These are phyloP conservation scores for Rhinoraja longicauda DNA, from an alignment of 2,797 vertebrate species.

Conservation along the genomic window DNA sequence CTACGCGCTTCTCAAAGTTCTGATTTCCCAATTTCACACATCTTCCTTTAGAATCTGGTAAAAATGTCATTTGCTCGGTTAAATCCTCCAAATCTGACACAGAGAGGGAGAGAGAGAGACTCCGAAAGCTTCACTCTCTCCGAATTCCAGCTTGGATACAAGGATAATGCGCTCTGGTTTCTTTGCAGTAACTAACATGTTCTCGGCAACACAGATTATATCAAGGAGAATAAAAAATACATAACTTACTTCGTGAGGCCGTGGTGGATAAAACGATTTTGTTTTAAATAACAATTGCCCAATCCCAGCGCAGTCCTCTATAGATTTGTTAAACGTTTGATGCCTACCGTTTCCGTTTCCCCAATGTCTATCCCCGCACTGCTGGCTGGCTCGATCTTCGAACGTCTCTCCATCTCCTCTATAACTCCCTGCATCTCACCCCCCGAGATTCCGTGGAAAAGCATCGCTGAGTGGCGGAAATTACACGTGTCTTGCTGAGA, in stretches of 20 bases:
- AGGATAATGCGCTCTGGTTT: not conserved
- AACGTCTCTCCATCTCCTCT: constrained; percentile 94
- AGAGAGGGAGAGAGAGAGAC: not conserved
- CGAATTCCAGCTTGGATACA: too few relatives aligned
- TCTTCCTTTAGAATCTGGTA: constrained; percentile 26
- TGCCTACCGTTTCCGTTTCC: constrained; percentile 91
- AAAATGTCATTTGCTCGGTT: not conserved
- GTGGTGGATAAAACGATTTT: not conserved
- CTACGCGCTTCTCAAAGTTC: not conserved
- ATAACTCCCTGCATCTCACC: constrained; percentile 94
- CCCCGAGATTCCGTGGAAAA: constrained; percentile 95
- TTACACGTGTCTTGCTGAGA: constrained; percentile 70
- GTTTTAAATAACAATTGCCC: constrained; percentile 30
- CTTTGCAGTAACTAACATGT: not conserved
- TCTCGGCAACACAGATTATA: not conserved
- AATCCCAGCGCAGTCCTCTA: constrained; percentile 3
- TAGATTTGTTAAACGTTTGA: constrained; percentile 9
- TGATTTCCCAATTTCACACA: not conserved
- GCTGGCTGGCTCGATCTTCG: constrained; percentile 89
- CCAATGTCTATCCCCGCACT: constrained; percentile 97
- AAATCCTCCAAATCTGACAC: not conserved
- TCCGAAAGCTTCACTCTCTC: not conserved
- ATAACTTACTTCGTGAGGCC: constrained; percentile 27
- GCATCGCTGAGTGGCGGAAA: constrained; percentile 81
- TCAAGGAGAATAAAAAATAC: not conserved